Base-by-base conservation (phyloP, 2,113 vertebrate species). In the Cololabis saira region DNA sequence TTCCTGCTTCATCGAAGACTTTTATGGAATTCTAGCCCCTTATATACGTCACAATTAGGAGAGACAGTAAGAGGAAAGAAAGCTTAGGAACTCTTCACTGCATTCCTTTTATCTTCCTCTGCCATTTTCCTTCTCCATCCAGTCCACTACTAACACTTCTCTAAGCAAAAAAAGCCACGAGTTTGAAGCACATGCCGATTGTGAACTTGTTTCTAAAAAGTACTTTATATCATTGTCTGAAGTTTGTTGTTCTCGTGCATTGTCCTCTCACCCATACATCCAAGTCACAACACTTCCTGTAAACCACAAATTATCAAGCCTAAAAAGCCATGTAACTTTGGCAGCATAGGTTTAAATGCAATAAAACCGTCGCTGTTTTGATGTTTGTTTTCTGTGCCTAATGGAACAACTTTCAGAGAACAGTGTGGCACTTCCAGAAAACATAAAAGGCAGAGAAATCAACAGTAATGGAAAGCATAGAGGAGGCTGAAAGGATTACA, bases 1-100 rank as follows among this genome's bases (percentile, higher is more conserved):
- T 94, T 94, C 93, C 93, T 93, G 90, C 86, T 90, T 69, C 71
- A 56, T 87, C 67, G 67, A 92, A 93, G 86, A 94, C 92, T 92
- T 93, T 91, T 92, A 92, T 92, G 91, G 92, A 94, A 92, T 92
- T 92, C 85, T 90, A 83, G 78, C 81, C 75, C 81, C 66, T 30
- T 75, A 65, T 65, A 61, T 53, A 76, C 81, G 65, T 83, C 89
- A 87, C 41, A 33, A 18, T 37, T 27, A 50, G 52, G 67, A 50
- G 48, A 63, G 74, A 72, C 40, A 42, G 21, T 8, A 61, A 49
- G 54, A 57, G 5, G 52, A 60, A 47, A 47, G 52, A 51, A 13
- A 18, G 59, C 19, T 59, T 47, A 30, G 61, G 44, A 53, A 44
- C 59, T 13, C 66, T 30, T 61, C 17, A 15, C 18, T 62, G 61